Evolutionary conservation across 2,113 vertebrate genomes (phyloP), one percentile per base, ranked within the genome.

Genomic region (Ammodramus savannarum): DNA sequence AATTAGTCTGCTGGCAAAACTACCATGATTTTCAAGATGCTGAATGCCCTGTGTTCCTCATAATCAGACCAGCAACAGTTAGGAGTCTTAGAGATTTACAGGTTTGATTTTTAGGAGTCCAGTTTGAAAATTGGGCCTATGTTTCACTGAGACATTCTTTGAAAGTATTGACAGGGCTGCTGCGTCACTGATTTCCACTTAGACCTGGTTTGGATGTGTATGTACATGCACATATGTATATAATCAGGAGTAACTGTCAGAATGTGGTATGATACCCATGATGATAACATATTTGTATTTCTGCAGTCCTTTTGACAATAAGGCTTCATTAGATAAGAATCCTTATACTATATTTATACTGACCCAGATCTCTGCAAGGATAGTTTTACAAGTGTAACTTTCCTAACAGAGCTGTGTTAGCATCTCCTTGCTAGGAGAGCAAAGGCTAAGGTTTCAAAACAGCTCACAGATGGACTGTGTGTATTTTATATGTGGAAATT

Each of bases 361-460:
- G 86, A 66, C 18, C 34, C 31, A 69, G 5, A 29, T 80, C 43
- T 84, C 58, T 85, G 44, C 32, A 61, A 61, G 63, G 62, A 26
- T 83, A 25, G 58, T 69, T 93, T 85, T 86, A 80, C 59, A 58
- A 71, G 59, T 89, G 3, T 58, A 66, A 31, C 27, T 89, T 89
- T 62, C 23, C 41, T 73, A 17, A 31, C 69, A 80, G 54, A 79
- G 21, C 16, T 79, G 7, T 65, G 18, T 74, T 79, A 61, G 34
- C 7, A 43, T 79, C 29, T 78, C 10, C n/a, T 87, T 69, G 19
- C 38, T 43, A 36, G 26, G 49, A 54, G 34, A 78, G 49, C 54
- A 57, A 68, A 72, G 52, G 22, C 31, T 67, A n/a, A 55, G 7
- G 49, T 90, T 95, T 93, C 80, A 72, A 46, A 73, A n/a, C 7